Conservation (phyloP, 2,797 vertebrate genomes). For the Sarcophilus harrisii region DNA sequence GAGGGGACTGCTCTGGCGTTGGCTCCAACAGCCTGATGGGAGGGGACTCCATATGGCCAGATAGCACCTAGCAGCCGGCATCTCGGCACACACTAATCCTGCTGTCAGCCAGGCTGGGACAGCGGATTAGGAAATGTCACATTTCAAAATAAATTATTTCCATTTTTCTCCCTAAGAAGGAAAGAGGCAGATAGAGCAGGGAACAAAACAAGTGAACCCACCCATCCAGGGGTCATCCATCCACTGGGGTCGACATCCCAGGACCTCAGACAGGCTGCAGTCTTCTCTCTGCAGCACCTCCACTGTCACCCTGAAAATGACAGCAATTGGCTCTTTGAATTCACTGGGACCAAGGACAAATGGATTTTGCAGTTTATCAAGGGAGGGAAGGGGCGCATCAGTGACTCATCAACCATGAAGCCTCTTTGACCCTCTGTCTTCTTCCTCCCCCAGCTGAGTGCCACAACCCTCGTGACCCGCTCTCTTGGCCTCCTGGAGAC, state of each 20-base stretch:
- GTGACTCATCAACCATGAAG: constrained; percentile 31
- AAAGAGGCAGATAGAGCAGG: constrained; percentile 64
- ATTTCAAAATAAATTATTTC: constrained; percentile 80
- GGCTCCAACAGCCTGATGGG: background rate
- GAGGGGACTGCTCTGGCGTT: background rate
- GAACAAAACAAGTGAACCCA: constrained; percentile 64
- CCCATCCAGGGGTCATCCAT: constrained; percentile 36
- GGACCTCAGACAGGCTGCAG: background rate
- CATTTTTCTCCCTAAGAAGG: constrained; percentile 73
- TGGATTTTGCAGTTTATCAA: constrained; percentile 66
- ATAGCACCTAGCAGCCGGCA: constrained; percentile 60
- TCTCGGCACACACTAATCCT: constrained; percentile 55
- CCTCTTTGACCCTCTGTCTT: constrained; percentile 52
- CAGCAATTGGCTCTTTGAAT: constrained; percentile 2
- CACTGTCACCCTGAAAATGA: constrained; percentile 45
- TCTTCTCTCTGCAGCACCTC: background rate
- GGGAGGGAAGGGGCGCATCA: constrained; percentile 46
- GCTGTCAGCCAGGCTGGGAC: constrained; percentile 71
- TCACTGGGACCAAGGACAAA: constrained; percentile 64
- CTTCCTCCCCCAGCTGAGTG: background rate
- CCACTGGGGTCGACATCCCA: constrained; percentile 39
- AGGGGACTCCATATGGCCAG: constrained; percentile 59
- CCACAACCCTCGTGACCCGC: background rate
- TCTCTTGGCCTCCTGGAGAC: background rate
- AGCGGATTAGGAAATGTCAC: constrained; percentile 79